Evolutionary conservation across 2,888 invertebrate genomes (phyloP).

Genomic region (Deilephila porcellus): DNA sequence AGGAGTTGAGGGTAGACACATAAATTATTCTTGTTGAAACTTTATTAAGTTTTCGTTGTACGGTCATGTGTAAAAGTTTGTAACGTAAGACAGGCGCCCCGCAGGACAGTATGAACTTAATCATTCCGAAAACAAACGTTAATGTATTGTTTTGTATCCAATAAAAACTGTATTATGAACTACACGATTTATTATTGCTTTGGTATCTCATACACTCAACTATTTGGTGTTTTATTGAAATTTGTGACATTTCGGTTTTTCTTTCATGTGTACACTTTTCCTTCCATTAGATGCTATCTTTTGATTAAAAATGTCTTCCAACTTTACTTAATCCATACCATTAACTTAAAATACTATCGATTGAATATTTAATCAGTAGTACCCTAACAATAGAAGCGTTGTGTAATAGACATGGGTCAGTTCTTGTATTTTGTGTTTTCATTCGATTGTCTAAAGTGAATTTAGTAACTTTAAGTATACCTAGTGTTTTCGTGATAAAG

Average conservation of each 20-base stretch:
- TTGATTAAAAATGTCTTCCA: constrained; percentile 69
- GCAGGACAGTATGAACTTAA: constrained; percentile 55
- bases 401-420: constrained; percentile 52
- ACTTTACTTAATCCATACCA: constrained; percentile 52
- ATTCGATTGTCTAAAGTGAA: constrained; percentile 77
- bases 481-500: constrained; percentile 82
- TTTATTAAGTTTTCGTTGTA: constrained; percentile 62
- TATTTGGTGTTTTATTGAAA: constrained; percentile 45
- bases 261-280: constrained; percentile 41
- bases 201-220: constrained; percentile 46
- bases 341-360: constrained; percentile 50
- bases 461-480: constrained; percentile 78
- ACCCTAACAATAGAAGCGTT: constrained; percentile 50
- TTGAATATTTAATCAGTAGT: constrained; percentile 50
- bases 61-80: constrained; percentile 55
- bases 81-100: constrained; percentile 57
- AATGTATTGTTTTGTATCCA: constrained; percentile 52
- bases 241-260: constrained; percentile 40
- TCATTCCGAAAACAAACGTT: constrained; percentile 60
- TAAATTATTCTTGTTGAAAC: constrained; percentile 64
- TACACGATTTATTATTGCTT: constrained; percentile 53
- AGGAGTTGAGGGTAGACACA: constrained; percentile 63
- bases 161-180: constrained; percentile 45
- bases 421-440: constrained; percentile 49
- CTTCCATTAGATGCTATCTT: constrained; percentile 49